Evolutionary conservation across 2,113 vertebrate genomes (phyloP), one percentile per base, ranked within the genome.

Genomic region (Anhinga anhinga): DNA sequence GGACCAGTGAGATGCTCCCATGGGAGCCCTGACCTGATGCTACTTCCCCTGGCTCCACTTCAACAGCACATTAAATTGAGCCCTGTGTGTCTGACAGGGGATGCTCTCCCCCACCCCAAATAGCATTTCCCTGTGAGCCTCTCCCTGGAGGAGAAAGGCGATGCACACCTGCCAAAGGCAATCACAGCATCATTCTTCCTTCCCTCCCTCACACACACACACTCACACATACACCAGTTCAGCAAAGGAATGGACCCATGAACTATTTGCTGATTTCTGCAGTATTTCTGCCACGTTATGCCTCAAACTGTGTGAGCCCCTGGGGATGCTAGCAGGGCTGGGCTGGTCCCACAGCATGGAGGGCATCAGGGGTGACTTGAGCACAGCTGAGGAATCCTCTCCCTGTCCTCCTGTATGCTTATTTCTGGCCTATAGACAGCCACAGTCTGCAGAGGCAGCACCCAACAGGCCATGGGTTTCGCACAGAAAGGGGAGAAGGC

Each of bases 21-120:
- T 1, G 3, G 63, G 32, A 52, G 3, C 59, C 36, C 23, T 2
- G 26, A 13, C 2, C 38, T 7, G 2, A 1, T 7, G 5, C 13
- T 6, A 23, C 7, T 17, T 5, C 1, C 25, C 62, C 26, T 3
- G 7, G 34, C 25, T 8, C 8, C 4, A 1, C 22, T 23, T 4
- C 38, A 58, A 7, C 32, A 36, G 32, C 52, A 44, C 4, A 0
- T 3, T 25, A 8, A 17, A 2, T 3, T 5, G 36, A 52, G 63
- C 38, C 26, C 26, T 2, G 25, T 2, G 10, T 13, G 11, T 38
- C 69, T 77, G 63, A 23, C 8, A 11, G 19, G 38, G 45, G 72
- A 15, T 8, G 38, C 34, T 55, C 3, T 4, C 14, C 58, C 40
- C 22, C 26, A 5, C 3, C 55, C 52, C 38, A 22, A 13, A 17